Percentiles rank a stretch among this genome's conserved stretches.
Evolutionary conservation across 2,113 vertebrate species (phyloP).

Genomic region (Brachyistius frenatus): DNA sequence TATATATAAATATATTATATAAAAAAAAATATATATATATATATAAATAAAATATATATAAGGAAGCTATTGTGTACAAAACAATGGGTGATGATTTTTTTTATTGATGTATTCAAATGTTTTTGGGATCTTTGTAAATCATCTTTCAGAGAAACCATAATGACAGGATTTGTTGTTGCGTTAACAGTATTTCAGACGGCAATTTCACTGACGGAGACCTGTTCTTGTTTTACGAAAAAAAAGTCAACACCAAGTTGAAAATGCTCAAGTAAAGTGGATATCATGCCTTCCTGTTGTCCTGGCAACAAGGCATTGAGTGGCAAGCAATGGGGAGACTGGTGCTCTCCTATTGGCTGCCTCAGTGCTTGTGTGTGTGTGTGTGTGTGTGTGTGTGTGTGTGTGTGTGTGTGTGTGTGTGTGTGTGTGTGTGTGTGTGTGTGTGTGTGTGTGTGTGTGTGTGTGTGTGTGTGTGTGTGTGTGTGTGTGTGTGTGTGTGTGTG

Average conservation of each 20-base stretch:
- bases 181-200: constrained; percentile 38
- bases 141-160: constrained; percentile 25
- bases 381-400: constrained; percentile 19
- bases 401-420: constrained; percentile 31
- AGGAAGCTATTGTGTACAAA: not conserved
- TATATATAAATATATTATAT: too few species aligned
- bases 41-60: too few species aligned
- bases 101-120: not conserved
- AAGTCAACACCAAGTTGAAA: constrained; percentile 84
- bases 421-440: constrained; percentile 43
- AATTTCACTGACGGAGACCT: constrained; percentile 57
- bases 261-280: constrained; percentile 84
- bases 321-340: constrained; percentile 86
- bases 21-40: too few species aligned
- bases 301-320: constrained; percentile 87
- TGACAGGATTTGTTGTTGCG: constrained; percentile 18
- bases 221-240: constrained; percentile 70
- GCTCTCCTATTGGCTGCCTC: constrained; percentile 82
- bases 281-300: constrained; percentile 86
- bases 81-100: not conserved
- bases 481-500: constrained; percentile 28
- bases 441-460: constrained; percentile 33
- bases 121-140: constrained; percentile 6
- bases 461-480: constrained; percentile 35
- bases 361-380: constrained; percentile 41